A percentile compares a stretch with the other conserved stretches of the same genome.
These are phyloP conservation scores for Apomyelois bistriatella DNA, from an alignment of 2,888 invertebrate genomes.

Conservation along the genomic window DNA sequence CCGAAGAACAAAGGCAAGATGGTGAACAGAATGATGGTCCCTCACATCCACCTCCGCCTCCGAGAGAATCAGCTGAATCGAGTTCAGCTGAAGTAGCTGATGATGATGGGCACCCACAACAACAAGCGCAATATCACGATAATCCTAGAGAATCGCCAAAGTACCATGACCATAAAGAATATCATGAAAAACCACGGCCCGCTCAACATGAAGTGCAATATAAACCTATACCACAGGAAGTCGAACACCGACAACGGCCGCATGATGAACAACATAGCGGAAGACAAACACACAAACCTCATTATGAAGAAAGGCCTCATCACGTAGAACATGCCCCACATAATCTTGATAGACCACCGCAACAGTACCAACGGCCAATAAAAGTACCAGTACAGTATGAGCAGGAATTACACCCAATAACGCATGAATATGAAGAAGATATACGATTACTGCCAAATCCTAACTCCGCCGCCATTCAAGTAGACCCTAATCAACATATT, in stretches of 20 bases:
- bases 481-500: conserved; percentile 51
- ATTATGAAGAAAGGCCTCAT: conserved; percentile 20
- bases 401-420: conserved; percentile 36
- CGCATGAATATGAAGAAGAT: conserved; percentile 55
- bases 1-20: conserved; percentile 34
- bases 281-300: background rate
- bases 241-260: conserved; percentile 10
- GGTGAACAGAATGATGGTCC: conserved; percentile 13
- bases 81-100: conserved; percentile 18
- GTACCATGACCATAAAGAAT: background rate
- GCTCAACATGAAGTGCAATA: conserved; percentile 4
- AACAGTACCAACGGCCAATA: conserved; percentile 28
- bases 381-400: conserved; percentile 28
- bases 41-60: background rate
- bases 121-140: conserved; percentile 11
- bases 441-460: conserved; percentile 41
- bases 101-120: conserved; percentile 11
- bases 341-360: conserved; percentile 17
- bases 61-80: conserved; percentile 23
- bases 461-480: conserved; percentile 45
- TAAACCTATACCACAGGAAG: background rate
- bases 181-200: background rate
- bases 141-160: background rate
- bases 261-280: conserved; percentile 6
- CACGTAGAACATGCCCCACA: conserved; percentile 15